Evolutionary conservation across 2,113 vertebrate species (phyloP), one percentile per base, ranked within the genome.

Genomic region (Boulengeromyrus knoepffleri): DNA sequence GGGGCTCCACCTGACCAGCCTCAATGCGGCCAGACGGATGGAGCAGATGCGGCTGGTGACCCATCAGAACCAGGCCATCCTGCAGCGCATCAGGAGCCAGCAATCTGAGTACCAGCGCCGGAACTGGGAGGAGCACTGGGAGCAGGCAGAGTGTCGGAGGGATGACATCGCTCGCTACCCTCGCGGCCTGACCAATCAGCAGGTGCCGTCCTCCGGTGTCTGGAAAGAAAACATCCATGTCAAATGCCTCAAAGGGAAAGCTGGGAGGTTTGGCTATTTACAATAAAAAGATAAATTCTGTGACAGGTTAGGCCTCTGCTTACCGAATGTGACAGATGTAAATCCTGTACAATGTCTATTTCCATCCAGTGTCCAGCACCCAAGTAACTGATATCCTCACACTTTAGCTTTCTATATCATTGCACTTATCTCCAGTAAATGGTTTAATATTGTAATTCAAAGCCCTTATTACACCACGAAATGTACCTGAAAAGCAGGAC

Each of bases 81-180:
- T 95, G 52, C 94, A 94, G 84, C 93, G 96, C 56, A 95, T 97
- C 92, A 93, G 87, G 0, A 89, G 85, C 0, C 92, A 94, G 7
- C 92, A 95, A 92, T 96, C 96, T 0, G 93, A 96, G 89, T 95
- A 96, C 85, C 92, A 94, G 3, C 93, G 92, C 3, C 92, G 92
- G 89, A 77, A 92, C 53, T 96, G 96, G 96, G 85, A 94, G 88
- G 93, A 94, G 0, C 93, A 96, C 88, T 97, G 96, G 96, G 92
- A 95, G 89, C 94, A 58, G 91, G 91, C 74, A 0, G 90, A 94
- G 91, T 90, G 62, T 1, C 62, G 92, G 2, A 92, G 94, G 19
- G 91, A 94, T 0, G 85, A 93, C 58, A 96, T 96, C 46, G 92
- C 95, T 17, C 92, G 92, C 4, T 96, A 94, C 62, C 95, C 96